These are phyloP conservation scores for Phylloscopus trochilus DNA, from an alignment of 2,113 vertebrate species.

Conservation along the genomic window DNA sequence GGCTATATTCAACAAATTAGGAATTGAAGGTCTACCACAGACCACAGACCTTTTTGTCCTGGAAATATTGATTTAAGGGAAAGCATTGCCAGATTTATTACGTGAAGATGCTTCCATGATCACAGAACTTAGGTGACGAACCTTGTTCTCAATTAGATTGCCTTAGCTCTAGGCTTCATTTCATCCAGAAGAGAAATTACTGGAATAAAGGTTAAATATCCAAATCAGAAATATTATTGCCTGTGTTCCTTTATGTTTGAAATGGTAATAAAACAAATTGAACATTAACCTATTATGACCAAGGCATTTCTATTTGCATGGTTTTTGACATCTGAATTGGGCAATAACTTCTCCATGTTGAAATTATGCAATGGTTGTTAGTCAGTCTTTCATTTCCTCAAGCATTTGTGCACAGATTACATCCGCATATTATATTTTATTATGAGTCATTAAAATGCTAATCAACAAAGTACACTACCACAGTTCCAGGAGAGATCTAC, in stretches of 20 bases:
- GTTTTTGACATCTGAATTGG: slow-evolving; percentile 42
- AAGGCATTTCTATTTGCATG: slow-evolving; percentile 12
- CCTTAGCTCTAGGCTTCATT: slow-evolving; percentile 14
- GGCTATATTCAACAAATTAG: background rate
- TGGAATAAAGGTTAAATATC: slow-evolving; percentile 51
- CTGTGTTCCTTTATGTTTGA: slow-evolving; percentile 25
- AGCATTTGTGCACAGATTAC: slow-evolving; percentile 53
- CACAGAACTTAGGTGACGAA: background rate
- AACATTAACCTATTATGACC: slow-evolving; percentile 47
- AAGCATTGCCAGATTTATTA: background rate
- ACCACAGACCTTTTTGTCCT: background rate
- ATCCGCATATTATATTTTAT: slow-evolving; percentile 47
- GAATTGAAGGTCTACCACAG: background rate
- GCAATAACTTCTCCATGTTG: slow-evolving; percentile 49
- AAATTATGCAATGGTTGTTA: slow-evolving; percentile 42
- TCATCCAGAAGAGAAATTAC: slow-evolving; percentile 24
- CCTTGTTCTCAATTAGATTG: background rate
- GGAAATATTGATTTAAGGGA: background rate
- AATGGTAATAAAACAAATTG: slow-evolving; percentile 47
- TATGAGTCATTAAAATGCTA: slow-evolving; percentile 60
- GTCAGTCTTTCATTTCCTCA: slow-evolving; percentile 56
- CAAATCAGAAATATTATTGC: slow-evolving; percentile 46
- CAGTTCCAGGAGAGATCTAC: background rate
- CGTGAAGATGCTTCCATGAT: background rate
- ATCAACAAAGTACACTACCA: background rate